A percentile compares a stretch with the other conserved stretches of the same genome.
phyloP scores from a whole-genome alignment of 2,888 invertebrate genomes.

The Lochmaea capreae region DNA sequence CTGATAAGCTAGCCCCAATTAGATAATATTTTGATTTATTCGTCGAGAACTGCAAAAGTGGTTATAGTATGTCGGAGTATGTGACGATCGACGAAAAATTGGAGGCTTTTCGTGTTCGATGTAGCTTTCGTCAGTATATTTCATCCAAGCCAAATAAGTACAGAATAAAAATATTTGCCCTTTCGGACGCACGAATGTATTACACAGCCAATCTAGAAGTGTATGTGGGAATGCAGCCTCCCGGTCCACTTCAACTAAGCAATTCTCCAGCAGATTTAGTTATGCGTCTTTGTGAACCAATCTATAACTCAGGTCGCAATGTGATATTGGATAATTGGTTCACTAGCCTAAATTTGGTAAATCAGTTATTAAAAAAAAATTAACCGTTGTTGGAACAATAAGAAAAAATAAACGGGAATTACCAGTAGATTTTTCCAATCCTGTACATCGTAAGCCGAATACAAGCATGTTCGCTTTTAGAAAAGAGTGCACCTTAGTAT shows the following conservation, averaged over 20 bases:
- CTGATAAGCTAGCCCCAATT: slow-evolving; percentile 15
- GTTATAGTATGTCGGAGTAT: slow-evolving; percentile 9
- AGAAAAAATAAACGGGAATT: slow-evolving; percentile 38
- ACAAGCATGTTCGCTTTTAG: slow-evolving; percentile 36
- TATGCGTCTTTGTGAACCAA: slow-evolving; percentile 23
- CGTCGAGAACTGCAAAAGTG: not conserved
- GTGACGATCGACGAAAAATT: slow-evolving; percentile 27
- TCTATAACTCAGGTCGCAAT: slow-evolving; percentile 35
- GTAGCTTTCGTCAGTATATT: slow-evolving; percentile 3
- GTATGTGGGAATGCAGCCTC: slow-evolving; percentile 40
- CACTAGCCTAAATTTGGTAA: slow-evolving; percentile 22
- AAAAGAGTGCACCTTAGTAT: slow-evolving; percentile 28
- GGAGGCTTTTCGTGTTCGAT: slow-evolving; percentile 20
- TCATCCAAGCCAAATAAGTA: slow-evolving; percentile 5
- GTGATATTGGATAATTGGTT: slow-evolving; percentile 42
- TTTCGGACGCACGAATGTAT: not conserved
- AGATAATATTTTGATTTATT: slow-evolving; percentile 7
- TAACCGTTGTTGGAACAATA: slow-evolving; percentile 36
- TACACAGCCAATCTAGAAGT: slow-evolving; percentile 33
- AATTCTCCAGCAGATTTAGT: slow-evolving; percentile 29
- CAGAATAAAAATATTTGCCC: not conserved
- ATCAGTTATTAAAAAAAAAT: slow-evolving; percentile 31
- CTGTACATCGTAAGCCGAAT: slow-evolving; percentile 17
- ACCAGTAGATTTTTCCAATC: slow-evolving; percentile 31
- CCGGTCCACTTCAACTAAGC: slow-evolving; percentile 32